Evolutionary conservation across 2,113 vertebrate genomes (phyloP), one percentile per base, ranked within the genome.

Genomic region (Ardeotis arabs): DNA sequence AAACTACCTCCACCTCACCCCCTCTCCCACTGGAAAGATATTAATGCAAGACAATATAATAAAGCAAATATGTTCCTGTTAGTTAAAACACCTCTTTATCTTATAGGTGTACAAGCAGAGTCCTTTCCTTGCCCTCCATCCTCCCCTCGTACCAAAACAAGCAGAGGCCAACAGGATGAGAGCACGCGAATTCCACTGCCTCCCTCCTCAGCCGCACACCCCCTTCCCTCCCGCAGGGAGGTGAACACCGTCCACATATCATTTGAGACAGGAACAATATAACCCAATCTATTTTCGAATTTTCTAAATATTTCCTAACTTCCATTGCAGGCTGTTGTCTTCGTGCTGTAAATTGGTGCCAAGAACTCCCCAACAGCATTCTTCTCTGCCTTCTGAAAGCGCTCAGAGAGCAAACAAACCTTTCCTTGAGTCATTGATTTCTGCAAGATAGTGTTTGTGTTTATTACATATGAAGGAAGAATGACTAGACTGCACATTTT

Each of bases 291-390:
- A 73, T 89, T 97, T 75, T 76, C 91, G 93, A 80, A 85, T 96
- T 97, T 97, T 97, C 94, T 75, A 97, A 98, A 97, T 98, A 97
- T 95, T 97, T 98, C 85, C 90, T 80, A 70, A 69, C 73, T 93
- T 96, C 62, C 92, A 89, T 92, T 91, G 82, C 90, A 86, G 55
- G 49, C 95, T 95, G 94, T 92, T 97, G 92, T 95, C 87, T 97
- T 91, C 12, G 5, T 16, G 4, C 72, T 75, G 29, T 73, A 88
- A 95, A 60, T 49, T 44, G 0, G 6, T 93, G 97, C 97, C 97
- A 97, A 96, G 74, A 89, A 84, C 97, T 95, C 94, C 96, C 88
- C 92, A 74, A 31, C 19, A 64, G 50, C 96, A 97, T 97, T 96
- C 93, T 87, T 96, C 89, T 89, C 86, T 95, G 88, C 83, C 76